Percentiles rank a stretch among this genome's conserved stretches.
Evolutionary conservation across 2,113 vertebrate species (phyloP).

Genomic region (Seriola dumerili): DNA sequence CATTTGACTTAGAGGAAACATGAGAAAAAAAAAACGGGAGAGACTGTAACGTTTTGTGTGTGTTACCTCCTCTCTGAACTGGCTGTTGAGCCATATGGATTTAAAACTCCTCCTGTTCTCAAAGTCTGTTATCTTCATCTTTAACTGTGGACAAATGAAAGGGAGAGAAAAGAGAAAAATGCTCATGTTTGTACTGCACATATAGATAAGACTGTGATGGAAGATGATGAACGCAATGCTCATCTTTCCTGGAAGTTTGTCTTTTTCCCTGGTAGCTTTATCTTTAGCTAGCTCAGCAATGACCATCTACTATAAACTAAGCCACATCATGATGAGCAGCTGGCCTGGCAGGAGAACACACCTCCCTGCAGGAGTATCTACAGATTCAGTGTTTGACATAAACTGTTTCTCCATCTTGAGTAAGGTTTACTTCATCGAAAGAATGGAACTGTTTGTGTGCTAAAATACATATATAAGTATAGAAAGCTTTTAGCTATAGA

Average conservation of each 20-base stretch:
- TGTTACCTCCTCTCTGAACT: conserved; percentile 98
- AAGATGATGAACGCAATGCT: background rate
- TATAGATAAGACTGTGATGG: background rate
- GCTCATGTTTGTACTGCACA: too few relatives aligned
- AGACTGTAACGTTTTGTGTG: background rate
- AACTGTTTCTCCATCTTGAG: background rate
- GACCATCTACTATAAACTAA: background rate
- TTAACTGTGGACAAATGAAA: conserved; percentile 86
- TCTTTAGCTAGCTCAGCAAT: too few relatives aligned
- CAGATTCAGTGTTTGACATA: background rate
- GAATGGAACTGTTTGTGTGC: background rate
- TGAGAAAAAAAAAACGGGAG: background rate
- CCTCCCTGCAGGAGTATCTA: background rate
- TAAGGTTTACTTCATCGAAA: background rate
- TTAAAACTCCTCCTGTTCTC: conserved; percentile 99
- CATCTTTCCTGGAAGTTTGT: background rate
- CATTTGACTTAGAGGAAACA: background rate
- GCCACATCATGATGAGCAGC: background rate
- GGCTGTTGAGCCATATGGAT: conserved; percentile 99
- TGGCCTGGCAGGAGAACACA: too few relatives aligned
- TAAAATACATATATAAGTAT: background rate
- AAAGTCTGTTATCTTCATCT: conserved; percentile 99
- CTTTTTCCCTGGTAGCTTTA: background rate
- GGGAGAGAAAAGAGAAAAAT: background rate
- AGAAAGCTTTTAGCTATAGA: background rate